These are phyloP conservation scores for Bathynomus jamesi DNA, from an alignment of 1,140 invertebrate species.

Conservation along the genomic window DNA sequence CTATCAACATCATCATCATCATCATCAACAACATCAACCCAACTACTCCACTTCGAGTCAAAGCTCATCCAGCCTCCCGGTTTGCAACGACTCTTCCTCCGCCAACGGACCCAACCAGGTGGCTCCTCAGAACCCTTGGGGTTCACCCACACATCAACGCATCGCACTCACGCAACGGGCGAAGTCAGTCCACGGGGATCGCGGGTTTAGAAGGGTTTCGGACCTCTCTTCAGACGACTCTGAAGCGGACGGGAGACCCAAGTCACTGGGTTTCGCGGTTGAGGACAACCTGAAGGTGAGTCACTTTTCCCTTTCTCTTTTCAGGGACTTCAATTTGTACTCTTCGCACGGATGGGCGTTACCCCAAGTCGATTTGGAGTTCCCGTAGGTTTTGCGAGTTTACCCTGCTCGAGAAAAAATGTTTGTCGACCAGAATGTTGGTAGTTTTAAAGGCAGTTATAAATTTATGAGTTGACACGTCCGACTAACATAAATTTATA, in stretches of 20 bases:
- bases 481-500: too few species aligned
- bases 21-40: too few species aligned
- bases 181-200: not conserved
- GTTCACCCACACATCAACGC: not conserved
- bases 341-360: too few species aligned
- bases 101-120: not conserved
- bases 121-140: not conserved
- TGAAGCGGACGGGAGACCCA: not conserved
- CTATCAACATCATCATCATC: too few species aligned
- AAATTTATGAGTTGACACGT: too few species aligned
- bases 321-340: too few species aligned
- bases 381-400: too few species aligned
- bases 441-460: too few species aligned
- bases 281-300: not conserved
- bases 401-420: slow-evolving; percentile 71
- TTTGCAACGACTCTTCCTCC: not conserved
- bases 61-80: not conserved
- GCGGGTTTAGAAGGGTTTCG: not conserved
- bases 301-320: not conserved
- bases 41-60: too few species aligned
- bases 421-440: too few species aligned
- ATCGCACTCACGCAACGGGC: not conserved
- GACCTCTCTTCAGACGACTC: not conserved
- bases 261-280: not conserved
- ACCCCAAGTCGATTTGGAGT: too few species aligned